A percentile compares a stretch with the other conserved stretches of the same genome.
Evolutionary conservation across 2,797 vertebrate genomes (phyloP).

Genomic region (Cuculus canorus): DNA sequence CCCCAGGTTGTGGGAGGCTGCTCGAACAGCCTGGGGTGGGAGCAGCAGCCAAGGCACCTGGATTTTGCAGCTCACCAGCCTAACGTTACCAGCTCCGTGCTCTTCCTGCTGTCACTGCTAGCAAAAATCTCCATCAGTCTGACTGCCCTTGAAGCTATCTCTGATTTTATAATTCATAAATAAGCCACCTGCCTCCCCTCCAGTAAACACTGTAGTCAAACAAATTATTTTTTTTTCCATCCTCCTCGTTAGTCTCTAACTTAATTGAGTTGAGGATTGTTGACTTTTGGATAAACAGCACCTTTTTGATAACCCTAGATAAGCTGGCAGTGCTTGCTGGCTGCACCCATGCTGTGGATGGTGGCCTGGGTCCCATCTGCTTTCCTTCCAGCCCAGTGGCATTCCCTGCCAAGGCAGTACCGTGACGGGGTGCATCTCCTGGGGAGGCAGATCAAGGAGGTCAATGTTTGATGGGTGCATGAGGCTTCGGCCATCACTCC

Average conservation of each 20-base stretch:
- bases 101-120: neutral
- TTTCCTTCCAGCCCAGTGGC: neutral
- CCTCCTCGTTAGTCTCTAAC: neutral
- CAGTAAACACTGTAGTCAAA: neutral
- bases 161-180: neutral
- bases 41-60: neutral
- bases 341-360: neutral
- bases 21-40: neutral
- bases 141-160: neutral
- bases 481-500: neutral
- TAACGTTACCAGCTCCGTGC: neutral
- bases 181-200: neutral
- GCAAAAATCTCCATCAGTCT: neutral
- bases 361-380: neutral
- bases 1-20: neutral
- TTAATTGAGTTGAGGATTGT: neutral
- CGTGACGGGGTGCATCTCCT: rapidly evolving
- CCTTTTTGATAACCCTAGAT: conserved; percentile 7
- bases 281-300: conserved; percentile 2
- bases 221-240: neutral
- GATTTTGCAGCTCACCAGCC: neutral
- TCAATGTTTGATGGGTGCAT: neutral
- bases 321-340: neutral
- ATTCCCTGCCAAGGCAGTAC: neutral
- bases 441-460: neutral